Evolutionary conservation across 2,113 vertebrate species (phyloP).

Genomic region (Ictalurus punctatus): DNA sequence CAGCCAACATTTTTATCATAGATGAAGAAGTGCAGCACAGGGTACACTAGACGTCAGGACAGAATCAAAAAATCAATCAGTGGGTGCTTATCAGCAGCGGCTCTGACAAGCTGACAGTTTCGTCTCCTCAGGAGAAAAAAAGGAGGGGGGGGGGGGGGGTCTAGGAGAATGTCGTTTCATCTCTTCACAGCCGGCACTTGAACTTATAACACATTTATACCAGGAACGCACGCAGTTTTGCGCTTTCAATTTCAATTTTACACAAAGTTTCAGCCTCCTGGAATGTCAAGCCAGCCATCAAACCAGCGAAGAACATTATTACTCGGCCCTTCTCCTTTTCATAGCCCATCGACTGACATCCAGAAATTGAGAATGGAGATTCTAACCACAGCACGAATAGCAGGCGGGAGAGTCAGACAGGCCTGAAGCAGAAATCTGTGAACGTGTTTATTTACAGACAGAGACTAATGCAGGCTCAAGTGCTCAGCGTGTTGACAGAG

Average conservation of each 20-base stretch:
- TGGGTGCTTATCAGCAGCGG: conserved; percentile 52
- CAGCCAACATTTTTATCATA: conserved; percentile 47
- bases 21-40: conserved; percentile 49
- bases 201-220: not conserved
- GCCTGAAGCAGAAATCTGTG: conserved; percentile 41
- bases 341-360: not conserved
- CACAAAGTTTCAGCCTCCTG: not conserved
- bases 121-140: conserved; percentile 27
- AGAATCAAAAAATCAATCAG: conserved; percentile 60
- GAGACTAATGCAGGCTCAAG: conserved; percentile 64
- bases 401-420: conserved; percentile 41
- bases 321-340: not conserved
- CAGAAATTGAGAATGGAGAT: conserved; percentile 9
- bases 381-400: conserved; percentile 29
- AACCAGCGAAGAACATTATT: not conserved
- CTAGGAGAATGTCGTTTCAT: not conserved
- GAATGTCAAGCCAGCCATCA: not conserved
- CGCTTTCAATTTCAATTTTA: conserved; percentile 8
- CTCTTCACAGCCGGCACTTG: not conserved
- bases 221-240: not conserved
- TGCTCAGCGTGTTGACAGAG: conserved; percentile 59
- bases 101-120: conserved; percentile 37
- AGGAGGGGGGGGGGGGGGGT: not conserved
- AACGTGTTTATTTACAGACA: conserved; percentile 64
- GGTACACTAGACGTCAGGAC: conserved; percentile 43